These are phyloP conservation scores for Vanessa atalanta DNA, from an alignment of 1,140 invertebrate genomes.

Conservation along the genomic window DNA sequence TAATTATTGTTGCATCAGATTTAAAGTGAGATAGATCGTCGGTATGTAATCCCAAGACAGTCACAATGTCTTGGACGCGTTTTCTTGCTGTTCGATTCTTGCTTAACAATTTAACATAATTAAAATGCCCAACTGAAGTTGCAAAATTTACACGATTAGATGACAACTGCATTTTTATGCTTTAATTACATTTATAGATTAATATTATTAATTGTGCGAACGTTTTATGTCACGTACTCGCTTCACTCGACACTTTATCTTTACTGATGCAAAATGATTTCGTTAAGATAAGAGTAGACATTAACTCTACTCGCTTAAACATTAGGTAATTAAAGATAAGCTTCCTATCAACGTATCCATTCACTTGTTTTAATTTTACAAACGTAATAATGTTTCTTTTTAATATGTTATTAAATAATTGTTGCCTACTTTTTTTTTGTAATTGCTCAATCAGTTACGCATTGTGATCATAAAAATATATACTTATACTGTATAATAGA, in stretches of 20 bases:
- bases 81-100: slow-evolving; percentile 55
- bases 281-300: slow-evolving; percentile 56
- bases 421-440: too few relatives aligned
- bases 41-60: slow-evolving; percentile 63
- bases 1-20: slow-evolving; percentile 32
- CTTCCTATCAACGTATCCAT: slow-evolving; percentile 57
- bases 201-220: slow-evolving; percentile 14
- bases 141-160: slow-evolving; percentile 69
- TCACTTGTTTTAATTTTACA: slow-evolving; percentile 46
- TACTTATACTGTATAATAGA: too few relatives aligned
- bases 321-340: slow-evolving; percentile 64
- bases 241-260: slow-evolving; percentile 55
- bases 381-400: neutral
- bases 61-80: slow-evolving; percentile 64
- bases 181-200: slow-evolving; percentile 14
- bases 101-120: slow-evolving; percentile 67
- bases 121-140: slow-evolving; percentile 64
- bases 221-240: slow-evolving; percentile 63
- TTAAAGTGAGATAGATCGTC: slow-evolving; percentile 50
- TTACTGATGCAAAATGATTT: slow-evolving; percentile 59
- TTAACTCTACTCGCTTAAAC: slow-evolving; percentile 41
- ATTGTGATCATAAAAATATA: too few relatives aligned
- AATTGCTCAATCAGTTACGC: too few relatives aligned
- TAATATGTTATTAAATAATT: too few relatives aligned
- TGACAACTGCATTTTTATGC: slow-evolving; percentile 63